Conservation (phyloP, 2,113 vertebrate species). For the Halcyon senegalensis region DNA sequence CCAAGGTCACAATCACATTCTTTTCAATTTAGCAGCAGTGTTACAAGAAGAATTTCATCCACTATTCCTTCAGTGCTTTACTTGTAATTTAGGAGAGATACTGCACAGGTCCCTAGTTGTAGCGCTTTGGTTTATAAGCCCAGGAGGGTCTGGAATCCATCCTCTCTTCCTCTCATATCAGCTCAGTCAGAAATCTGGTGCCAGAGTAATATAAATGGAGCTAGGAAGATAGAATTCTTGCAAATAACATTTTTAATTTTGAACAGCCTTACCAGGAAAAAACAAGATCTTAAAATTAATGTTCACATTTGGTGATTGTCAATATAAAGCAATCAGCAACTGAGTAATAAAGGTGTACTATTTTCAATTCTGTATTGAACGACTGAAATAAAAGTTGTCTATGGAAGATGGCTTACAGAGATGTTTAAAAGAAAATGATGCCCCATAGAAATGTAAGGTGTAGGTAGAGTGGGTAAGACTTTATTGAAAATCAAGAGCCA, state of each 20-base stretch:
- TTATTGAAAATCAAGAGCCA: not conserved
- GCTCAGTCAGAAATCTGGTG: not conserved
- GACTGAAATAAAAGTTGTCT: not conserved
- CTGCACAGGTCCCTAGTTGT: not conserved
- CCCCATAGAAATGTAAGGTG: not conserved
- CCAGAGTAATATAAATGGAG: not conserved
- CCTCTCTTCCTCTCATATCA: not conserved
- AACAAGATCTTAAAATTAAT: not conserved
- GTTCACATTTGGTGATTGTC: not conserved
- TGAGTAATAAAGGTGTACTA: not conserved
- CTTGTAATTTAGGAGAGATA: not conserved
- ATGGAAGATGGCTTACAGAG: not conserved
- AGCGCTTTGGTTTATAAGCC: not conserved
- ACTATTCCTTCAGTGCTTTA: not conserved
- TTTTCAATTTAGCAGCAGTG: not conserved
- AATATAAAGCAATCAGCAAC: not conserved
- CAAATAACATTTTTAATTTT: not conserved
- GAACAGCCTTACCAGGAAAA: not conserved
- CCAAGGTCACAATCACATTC: not conserved
- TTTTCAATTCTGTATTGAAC: not conserved
- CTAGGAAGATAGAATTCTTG: not conserved
- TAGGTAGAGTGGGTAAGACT: not conserved
- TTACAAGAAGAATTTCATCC: not conserved
- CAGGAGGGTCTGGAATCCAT: not conserved
- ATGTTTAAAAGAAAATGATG: not conserved